phyloP scores from a whole-genome alignment of 2,888 invertebrate species.

The Pristionchus japonicus region DNA sequence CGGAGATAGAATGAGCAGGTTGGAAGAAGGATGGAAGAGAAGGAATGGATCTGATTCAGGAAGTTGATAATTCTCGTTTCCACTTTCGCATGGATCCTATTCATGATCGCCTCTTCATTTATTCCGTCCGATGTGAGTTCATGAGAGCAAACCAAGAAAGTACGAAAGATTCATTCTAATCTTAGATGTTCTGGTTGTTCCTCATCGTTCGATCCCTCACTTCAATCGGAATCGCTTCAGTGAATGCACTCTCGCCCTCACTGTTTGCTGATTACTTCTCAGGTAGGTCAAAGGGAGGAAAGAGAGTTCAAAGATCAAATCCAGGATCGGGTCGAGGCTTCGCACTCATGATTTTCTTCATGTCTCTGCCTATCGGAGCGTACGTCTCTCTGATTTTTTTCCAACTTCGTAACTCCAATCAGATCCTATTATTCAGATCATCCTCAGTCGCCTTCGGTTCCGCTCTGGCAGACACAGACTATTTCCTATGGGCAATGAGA shows the following conservation, averaged over 20 bases:
- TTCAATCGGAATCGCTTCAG: conserved; percentile 23
- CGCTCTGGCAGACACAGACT: neutral
- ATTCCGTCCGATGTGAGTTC: conserved; percentile 19
- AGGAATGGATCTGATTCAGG: neutral
- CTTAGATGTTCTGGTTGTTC: conserved; percentile 45
- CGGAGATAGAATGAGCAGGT: conserved; percentile 32
- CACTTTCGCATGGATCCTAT: conserved; percentile 1
- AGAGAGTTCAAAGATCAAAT: too few relatives aligned
- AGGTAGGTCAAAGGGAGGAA: too few relatives aligned
- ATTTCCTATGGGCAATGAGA: neutral
- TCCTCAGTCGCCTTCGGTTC: neutral
- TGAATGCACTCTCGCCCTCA: neutral
- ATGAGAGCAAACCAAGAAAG: too few relatives aligned
- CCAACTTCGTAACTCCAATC: too few relatives aligned
- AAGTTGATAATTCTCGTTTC: neutral
- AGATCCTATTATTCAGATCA: neutral
- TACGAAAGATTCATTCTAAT: too few relatives aligned
- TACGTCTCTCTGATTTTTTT: neutral
- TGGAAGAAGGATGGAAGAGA: neutral
- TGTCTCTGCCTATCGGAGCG: neutral
- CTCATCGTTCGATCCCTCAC: conserved; percentile 23
- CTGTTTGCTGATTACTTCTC: conserved; percentile 45
- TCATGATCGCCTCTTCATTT: conserved; percentile 32
- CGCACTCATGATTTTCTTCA: conserved; percentile 14
- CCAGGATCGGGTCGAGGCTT: neutral